Percentiles rank a stretch among this genome's conserved stretches.
phyloP scores from a whole-genome alignment of 2,888 invertebrate genomes.

The Gortyna flavago region DNA sequence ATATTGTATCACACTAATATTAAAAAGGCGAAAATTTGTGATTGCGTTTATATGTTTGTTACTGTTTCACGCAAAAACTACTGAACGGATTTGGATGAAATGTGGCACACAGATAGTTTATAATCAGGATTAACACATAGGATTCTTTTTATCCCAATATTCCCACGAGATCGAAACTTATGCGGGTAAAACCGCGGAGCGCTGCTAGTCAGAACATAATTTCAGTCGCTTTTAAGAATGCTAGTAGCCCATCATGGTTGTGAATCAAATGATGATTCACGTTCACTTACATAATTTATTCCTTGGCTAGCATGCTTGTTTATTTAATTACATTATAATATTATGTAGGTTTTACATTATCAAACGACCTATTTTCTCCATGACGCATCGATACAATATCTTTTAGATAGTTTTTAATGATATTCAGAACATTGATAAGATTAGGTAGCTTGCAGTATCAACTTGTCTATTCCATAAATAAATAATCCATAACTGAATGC shows the following conservation, averaged over 20 bases:
- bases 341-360: slow-evolving; percentile 9
- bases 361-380: slow-evolving; percentile 44
- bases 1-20: too few species aligned
- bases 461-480: background rate
- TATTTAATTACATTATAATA: slow-evolving; percentile 22
- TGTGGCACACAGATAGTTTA: too few species aligned
- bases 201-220: background rate
- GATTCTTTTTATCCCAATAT: too few species aligned
- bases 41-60: too few species aligned
- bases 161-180: too few species aligned
- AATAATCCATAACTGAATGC: too few species aligned
- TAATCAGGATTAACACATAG: too few species aligned
- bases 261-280: slow-evolving; percentile 18
- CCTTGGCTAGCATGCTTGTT: slow-evolving; percentile 15
- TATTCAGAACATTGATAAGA: slow-evolving; percentile 39
- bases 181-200: too few species aligned
- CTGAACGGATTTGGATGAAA: too few species aligned
- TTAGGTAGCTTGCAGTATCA: background rate
- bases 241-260: background rate
- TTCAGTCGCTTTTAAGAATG: background rate
- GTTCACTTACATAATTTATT: slow-evolving; percentile 30
- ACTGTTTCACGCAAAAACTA: too few species aligned
- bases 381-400: slow-evolving; percentile 20
- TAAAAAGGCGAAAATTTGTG: too few species aligned
- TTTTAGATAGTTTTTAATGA: slow-evolving; percentile 21